Percentiles rank a stretch among this genome's conserved stretches.
These are phyloP conservation scores for Cephus sareptanus DNA, from an alignment of 2,888 invertebrate species.

Conservation along the genomic window DNA sequence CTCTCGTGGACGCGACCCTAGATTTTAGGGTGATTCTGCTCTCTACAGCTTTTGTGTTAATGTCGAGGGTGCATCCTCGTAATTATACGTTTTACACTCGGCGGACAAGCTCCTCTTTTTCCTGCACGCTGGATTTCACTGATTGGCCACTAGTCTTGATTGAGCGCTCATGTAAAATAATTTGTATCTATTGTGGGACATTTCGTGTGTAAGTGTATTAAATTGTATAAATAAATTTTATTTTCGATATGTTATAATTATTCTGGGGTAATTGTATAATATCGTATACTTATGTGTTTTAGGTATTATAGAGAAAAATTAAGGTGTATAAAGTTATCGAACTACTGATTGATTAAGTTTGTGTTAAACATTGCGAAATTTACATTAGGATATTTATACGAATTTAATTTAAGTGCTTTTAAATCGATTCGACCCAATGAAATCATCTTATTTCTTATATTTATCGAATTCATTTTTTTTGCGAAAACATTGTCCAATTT, in stretches of 20 bases:
- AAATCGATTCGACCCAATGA: too few species aligned
- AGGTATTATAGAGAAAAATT: background rate
- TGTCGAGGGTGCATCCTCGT: background rate
- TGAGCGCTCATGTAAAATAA: background rate
- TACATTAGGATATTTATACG: background rate
- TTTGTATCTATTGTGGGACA: background rate
- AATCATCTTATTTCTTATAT: background rate
- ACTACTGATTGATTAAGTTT: background rate
- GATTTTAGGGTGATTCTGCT: background rate
- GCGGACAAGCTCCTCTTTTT: background rate
- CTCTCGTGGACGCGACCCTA: background rate
- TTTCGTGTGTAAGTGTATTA: background rate
- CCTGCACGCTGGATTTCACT: background rate
- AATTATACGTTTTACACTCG: background rate
- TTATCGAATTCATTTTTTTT: background rate
- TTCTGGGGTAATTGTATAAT: background rate
- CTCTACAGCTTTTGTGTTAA: background rate
- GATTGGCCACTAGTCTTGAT: background rate
- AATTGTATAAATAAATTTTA: background rate
- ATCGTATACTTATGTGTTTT: background rate
- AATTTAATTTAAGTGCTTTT: too few species aligned
- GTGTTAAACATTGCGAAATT: background rate
- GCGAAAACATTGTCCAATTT: background rate
- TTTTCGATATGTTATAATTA: background rate
- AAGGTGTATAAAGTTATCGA: too few species aligned